A percentile compares a stretch with the other conserved stretches of the same genome.
phyloP scores from a whole-genome alignment of 2,113 vertebrate genomes.

The Megalops atlanticus region DNA sequence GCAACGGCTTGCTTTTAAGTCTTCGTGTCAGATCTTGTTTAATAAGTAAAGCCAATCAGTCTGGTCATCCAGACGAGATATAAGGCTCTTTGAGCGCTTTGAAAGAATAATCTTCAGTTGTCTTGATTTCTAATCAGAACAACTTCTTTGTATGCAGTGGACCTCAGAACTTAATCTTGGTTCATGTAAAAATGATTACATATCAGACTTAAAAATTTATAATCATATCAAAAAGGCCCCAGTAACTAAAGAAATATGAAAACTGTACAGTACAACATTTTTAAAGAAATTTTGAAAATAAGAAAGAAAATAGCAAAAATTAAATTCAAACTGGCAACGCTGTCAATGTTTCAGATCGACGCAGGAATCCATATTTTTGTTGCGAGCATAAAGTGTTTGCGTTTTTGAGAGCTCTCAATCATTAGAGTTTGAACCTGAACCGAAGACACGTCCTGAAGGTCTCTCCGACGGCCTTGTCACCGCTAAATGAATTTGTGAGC shows the following conservation, averaged over 20 bases:
- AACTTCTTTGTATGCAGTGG: neutral
- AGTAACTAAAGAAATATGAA: neutral
- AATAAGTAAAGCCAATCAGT: conserved; percentile 10
- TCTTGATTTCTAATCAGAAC: neutral
- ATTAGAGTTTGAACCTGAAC: conserved; percentile 6
- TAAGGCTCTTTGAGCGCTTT: neutral
- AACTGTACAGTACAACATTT: neutral
- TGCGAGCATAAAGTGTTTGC: too few species aligned
- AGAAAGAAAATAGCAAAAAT: neutral
- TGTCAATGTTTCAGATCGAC: too few species aligned
- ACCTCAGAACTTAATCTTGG: neutral
- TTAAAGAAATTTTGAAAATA: neutral
- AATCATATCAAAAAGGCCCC: too few species aligned
- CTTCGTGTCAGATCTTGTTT: conserved; percentile 3
- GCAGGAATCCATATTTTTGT: too few species aligned
- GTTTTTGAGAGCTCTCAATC: conserved; percentile 2
- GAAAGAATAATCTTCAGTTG: conserved; percentile 15
- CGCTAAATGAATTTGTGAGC: too few species aligned
- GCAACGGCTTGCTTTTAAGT: conserved; percentile 19
- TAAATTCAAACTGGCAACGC: too few species aligned
- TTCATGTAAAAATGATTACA: too few species aligned
- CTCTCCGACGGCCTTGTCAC: too few species aligned
- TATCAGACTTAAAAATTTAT: too few species aligned
- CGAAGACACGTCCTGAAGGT: neutral
- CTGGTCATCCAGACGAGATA: neutral